Evolutionary conservation across 2,797 vertebrate species (phyloP).

Genomic region (Natrix natrix): DNA sequence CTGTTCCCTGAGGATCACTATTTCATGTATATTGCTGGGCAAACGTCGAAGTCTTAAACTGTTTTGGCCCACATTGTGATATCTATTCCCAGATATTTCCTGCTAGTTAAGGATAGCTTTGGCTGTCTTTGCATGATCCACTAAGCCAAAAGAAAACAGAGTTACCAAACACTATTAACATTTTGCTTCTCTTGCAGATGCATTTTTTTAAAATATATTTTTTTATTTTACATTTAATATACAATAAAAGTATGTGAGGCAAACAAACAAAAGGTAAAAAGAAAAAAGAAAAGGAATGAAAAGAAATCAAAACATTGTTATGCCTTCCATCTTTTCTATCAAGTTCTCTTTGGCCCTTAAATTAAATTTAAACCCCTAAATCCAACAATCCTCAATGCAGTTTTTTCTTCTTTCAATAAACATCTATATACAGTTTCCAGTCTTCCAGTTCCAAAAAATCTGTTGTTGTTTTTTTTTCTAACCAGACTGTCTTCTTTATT

Average conservation of each 20-base stretch:
- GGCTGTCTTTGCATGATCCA: not conserved
- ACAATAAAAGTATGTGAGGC: not conserved
- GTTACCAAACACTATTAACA: not conserved
- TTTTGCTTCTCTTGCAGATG: not conserved
- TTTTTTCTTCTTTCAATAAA: not conserved
- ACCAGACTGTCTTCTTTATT: not conserved
- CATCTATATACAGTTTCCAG: not conserved
- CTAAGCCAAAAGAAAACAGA: not conserved
- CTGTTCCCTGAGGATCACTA: not conserved
- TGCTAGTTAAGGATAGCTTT: not conserved
- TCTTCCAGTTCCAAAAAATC: not conserved
- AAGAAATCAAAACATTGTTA: not conserved
- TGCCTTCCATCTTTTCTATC: not conserved
- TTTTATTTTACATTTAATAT: not conserved
- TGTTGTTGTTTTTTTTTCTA: not conserved
- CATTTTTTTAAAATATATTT: not conserved
- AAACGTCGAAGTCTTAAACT: not conserved
- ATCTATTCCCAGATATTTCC: not conserved
- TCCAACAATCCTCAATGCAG: not conserved
- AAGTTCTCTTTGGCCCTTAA: not conserved
- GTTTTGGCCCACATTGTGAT: not conserved
- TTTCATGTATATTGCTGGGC: not conserved
- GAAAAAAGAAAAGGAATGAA: not conserved
- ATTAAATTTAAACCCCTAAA: not conserved
- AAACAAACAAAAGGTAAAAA: not conserved